Evolutionary conservation across 2,797 vertebrate genomes (phyloP).

Genomic region (Euphonia xanthogaster): DNA sequence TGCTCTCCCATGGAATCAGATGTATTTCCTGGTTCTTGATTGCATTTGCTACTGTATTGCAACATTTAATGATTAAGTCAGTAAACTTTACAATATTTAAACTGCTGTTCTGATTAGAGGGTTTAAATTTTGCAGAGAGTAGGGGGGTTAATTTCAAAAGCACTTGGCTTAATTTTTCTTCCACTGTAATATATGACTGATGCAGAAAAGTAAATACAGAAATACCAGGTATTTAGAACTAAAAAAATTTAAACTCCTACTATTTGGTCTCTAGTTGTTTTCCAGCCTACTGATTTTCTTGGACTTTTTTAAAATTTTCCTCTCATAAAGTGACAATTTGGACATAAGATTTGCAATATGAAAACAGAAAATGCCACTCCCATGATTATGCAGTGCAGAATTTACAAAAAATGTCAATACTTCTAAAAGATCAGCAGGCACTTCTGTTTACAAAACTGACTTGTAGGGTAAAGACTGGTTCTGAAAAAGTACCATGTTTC

Average conservation of each 20-base stretch:
- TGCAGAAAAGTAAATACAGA: neutral
- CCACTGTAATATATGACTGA: neutral
- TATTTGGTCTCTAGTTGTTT: neutral
- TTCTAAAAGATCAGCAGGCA: neutral
- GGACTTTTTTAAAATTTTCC: constrained; percentile 1
- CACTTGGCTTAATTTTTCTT: constrained; percentile 19
- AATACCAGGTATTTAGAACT: neutral
- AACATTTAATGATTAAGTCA: constrained; percentile 59
- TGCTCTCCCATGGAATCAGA: neutral
- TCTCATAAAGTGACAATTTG: neutral
- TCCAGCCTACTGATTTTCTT: neutral
- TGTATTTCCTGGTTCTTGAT: constrained; percentile 26
- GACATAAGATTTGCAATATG: neutral
- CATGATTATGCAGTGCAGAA: neutral
- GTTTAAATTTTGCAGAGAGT: neutral
- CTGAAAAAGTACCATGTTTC: neutral
- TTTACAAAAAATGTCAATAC: neutral
- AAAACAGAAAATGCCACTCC: neutral
- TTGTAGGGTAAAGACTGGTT: neutral
- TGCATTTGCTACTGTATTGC: constrained; percentile 28
- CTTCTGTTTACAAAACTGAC: neutral
- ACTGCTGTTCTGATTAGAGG: constrained; percentile 35
- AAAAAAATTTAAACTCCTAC: neutral
- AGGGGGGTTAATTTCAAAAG: constrained; percentile 1
- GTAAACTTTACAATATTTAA: constrained; percentile 53